phyloP scores from a whole-genome alignment of 2,113 vertebrate genomes.

The Holacanthus passer region DNA sequence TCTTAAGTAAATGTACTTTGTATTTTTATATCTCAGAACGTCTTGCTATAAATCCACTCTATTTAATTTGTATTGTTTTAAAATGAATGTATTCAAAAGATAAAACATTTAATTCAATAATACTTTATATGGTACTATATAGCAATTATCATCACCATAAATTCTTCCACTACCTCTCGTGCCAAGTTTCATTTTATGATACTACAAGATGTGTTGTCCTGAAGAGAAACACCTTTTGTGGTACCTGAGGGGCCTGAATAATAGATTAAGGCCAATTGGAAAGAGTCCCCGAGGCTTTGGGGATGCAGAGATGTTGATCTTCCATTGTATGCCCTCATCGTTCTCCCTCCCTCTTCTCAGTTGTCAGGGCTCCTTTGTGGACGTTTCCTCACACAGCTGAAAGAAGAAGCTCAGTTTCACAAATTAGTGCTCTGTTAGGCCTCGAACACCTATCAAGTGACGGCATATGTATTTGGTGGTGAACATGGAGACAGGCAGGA shows the following conservation, averaged over 20 bases:
- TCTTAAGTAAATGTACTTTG: neutral
- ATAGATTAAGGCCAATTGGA: conserved; percentile 37
- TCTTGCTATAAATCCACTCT: neutral
- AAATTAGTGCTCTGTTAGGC: conserved; percentile 53
- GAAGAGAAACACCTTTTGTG: conserved; percentile 41
- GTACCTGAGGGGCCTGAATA: conserved; percentile 38
- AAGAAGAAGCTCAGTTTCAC: conserved; percentile 69
- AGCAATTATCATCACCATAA: neutral
- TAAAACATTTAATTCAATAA: neutral
- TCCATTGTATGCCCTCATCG: conserved; percentile 26
- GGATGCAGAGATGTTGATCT: conserved; percentile 56
- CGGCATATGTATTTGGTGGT: conserved; percentile 34
- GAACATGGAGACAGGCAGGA: conserved; percentile 1
- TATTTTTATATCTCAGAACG: neutral
- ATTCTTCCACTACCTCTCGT: neutral
- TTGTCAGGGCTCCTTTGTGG: conserved; percentile 68
- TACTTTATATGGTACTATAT: no score
- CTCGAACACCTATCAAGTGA: conserved; percentile 56
- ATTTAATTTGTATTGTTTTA: neutral
- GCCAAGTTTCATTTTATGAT: conserved; percentile 40
- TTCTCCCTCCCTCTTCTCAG: conserved; percentile 51
- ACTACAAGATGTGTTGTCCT: conserved; percentile 8
- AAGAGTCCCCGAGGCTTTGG: conserved; percentile 36
- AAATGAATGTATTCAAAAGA: neutral
- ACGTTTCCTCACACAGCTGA: conserved; percentile 48